Base-by-base conservation (phyloP, 2,888 invertebrate species). In the Lagria hirta region DNA sequence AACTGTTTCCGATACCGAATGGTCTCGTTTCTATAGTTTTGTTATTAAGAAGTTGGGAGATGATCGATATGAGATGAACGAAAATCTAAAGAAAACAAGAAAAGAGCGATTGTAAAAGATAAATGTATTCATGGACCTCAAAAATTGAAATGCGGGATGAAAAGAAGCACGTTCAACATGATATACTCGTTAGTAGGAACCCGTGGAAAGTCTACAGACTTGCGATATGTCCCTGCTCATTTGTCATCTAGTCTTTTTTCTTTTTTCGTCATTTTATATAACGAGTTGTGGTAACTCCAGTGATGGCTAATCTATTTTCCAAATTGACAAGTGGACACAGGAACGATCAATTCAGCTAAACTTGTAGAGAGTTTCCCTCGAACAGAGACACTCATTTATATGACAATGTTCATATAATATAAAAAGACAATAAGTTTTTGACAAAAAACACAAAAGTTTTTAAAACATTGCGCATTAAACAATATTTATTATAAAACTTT, bases 1-100 rank as follows among this genome's bases (percentile, higher is more conserved):
- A 48, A 48, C 45, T 24, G 50, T 44, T 54, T 54, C 51, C 51
- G 53, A 53, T 49, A 43, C 37, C 43, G 48, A 47, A 30, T 50
- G 49, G 42, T 17, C 18, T 16, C 36, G 47, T 33, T 43, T 41
- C n/a, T n/a, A n/a, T 30, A 48, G 43, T 51, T 51, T 47, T 13
- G 27, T 30, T 29, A 26, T 29, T 27, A 30, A n/a, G 27, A 33
- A 22, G 27, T n/a, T 27, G 21, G 22, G 22, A n/a, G 24, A 46
- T 46, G 46, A 46, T 46, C 46, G 46, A 46, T 46, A 42, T 15
- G 29, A 8, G 15, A 12, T 11, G 8, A 23, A 34, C 4, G 26
- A 26, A 6, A 12, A n/a, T n/a, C n/a, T n/a, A n/a, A n/a, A n/a
- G n/a, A n/a, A n/a, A n/a, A n/a, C n/a, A n/a, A 29, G 30, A 33